Percentiles rank a stretch among this genome's conserved stretches.
Evolutionary conservation across 2,888 invertebrate species (phyloP).

Genomic region (Crioceris asparagi): DNA sequence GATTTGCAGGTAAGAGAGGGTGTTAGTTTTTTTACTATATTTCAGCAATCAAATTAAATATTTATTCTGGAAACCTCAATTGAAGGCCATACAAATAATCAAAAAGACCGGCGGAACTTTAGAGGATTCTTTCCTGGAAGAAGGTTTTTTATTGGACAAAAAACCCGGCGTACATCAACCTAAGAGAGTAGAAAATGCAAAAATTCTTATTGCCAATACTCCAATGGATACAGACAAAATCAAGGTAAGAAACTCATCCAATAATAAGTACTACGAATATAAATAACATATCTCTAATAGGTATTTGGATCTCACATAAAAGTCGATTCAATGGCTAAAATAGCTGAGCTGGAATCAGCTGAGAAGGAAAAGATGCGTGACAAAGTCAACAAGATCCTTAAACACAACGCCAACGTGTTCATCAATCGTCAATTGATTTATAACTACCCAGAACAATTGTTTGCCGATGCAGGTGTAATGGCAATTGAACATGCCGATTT

Average conservation of each 20-base stretch:
- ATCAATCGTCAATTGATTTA: slow-evolving; percentile 99
- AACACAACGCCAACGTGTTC: slow-evolving; percentile 93
- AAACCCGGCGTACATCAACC: slow-evolving; percentile 97
- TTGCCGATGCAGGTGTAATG: slow-evolving; percentile 97
- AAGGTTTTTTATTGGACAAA: slow-evolving; percentile 90
- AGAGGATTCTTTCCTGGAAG: slow-evolving; percentile 92
- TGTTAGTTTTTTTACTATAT: not conserved
- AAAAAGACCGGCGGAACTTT: slow-evolving; percentile 92
- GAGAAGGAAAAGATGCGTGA: slow-evolving; percentile 99
- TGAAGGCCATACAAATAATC: slow-evolving; percentile 40
- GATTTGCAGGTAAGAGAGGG: slow-evolving; percentile 47
- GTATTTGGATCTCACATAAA: slow-evolving; percentile 94
- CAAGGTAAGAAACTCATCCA: no score
- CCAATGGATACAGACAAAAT: slow-evolving; percentile 99
- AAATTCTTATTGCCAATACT: slow-evolving; percentile 96
- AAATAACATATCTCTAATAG: no score
- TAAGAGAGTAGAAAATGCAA: slow-evolving; percentile 87
- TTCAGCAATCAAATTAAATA: not conserved
- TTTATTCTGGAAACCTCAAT: not conserved
- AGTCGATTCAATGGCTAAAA: slow-evolving; percentile 86
- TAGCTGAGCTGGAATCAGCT: slow-evolving; percentile 93
- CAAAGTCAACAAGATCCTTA: slow-evolving; percentile 92
- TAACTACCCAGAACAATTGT: slow-evolving; percentile 98
- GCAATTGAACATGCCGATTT: slow-evolving; percentile 99
- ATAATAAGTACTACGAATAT: no score